These are phyloP conservation scores for Melanotus villosus DNA, from an alignment of 2,888 invertebrate species.

Conservation along the genomic window DNA sequence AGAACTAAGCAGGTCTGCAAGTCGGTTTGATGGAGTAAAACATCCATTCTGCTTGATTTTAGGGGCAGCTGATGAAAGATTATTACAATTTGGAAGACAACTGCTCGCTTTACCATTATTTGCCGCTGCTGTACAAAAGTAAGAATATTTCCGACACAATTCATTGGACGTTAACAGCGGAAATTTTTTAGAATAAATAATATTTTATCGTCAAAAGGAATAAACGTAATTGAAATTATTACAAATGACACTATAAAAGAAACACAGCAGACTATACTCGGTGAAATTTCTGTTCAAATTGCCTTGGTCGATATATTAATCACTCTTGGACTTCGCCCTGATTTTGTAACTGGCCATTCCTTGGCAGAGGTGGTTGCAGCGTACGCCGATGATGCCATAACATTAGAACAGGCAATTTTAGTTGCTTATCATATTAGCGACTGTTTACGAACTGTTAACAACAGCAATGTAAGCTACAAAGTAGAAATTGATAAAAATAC, in stretches of 20 bases:
- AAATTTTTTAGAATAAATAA: slow-evolving; percentile 26
- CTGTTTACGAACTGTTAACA: neutral
- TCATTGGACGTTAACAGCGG: neutral
- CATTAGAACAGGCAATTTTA: slow-evolving; percentile 78
- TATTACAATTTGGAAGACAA: slow-evolving; percentile 14
- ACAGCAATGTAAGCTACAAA: neutral
- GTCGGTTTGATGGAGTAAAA: slow-evolving; percentile 5
- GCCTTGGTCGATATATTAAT: slow-evolving; percentile 69
- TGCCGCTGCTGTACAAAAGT: slow-evolving; percentile 78
- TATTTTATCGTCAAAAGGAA: slow-evolving; percentile 21
- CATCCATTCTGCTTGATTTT: slow-evolving; percentile 22
- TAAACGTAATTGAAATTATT: slow-evolving; percentile 31
- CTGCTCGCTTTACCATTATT: slow-evolving; percentile 84
- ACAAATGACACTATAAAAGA: neutral
- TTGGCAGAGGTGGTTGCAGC: slow-evolving; percentile 93
- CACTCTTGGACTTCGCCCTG: slow-evolving; percentile 65
- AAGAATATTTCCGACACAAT: neutral
- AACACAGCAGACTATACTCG: neutral
- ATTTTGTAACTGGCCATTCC: slow-evolving; percentile 76
- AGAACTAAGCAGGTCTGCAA: slow-evolving; percentile 20
- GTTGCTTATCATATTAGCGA: slow-evolving; percentile 6
- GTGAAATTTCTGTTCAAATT: slow-evolving; percentile 72
- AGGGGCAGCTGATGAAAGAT: slow-evolving; percentile 5
- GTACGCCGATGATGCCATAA: slow-evolving; percentile 90
- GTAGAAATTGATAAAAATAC: neutral